Conservation (phyloP, 92 coral and sea anemone genomes). For the Epizoanthus ramosus region DNA sequence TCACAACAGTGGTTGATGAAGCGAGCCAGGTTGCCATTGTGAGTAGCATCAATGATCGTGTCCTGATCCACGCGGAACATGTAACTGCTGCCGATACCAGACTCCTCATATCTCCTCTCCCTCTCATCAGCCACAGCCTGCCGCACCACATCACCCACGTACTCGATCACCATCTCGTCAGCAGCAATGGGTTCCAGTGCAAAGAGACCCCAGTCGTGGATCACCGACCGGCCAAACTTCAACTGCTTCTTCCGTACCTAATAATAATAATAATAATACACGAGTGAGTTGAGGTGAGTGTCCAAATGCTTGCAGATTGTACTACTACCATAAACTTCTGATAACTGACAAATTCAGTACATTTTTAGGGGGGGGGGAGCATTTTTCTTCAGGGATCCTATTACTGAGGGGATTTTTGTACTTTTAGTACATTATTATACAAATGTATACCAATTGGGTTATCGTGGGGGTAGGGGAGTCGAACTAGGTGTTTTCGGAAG, state of each 20-base stretch:
- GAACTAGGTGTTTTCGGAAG: no score
- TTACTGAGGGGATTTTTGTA: no score
- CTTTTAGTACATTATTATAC: no score
- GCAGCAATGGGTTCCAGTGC: slow-evolving; percentile 97
- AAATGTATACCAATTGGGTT: no score
- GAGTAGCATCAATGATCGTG: slow-evolving; percentile 97
- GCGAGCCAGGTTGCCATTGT: slow-evolving; percentile 90
- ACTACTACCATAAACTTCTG: no score
- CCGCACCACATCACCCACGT: slow-evolving; percentile 93
- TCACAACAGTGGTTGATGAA: slow-evolving; percentile 98
- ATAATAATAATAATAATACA: no score
- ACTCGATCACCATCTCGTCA: slow-evolving; percentile 99
- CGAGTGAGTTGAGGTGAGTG: background rate
- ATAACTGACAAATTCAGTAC: no score
- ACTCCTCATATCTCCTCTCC: slow-evolving; percentile 88
- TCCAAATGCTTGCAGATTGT: no score
- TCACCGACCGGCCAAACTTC: slow-evolving; percentile 91
- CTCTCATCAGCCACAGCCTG: slow-evolving; percentile 95
- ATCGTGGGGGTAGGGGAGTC: no score
- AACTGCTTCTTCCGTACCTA: slow-evolving; percentile 98
- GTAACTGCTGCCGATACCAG: slow-evolving; percentile 97
- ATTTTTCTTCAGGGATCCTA: no score
- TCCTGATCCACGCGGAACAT: slow-evolving; percentile 96
- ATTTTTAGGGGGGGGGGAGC: no score
- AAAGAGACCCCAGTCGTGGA: slow-evolving; percentile 99